Conservation (phyloP, 2,113 vertebrate species). For the Parus major region DNA sequence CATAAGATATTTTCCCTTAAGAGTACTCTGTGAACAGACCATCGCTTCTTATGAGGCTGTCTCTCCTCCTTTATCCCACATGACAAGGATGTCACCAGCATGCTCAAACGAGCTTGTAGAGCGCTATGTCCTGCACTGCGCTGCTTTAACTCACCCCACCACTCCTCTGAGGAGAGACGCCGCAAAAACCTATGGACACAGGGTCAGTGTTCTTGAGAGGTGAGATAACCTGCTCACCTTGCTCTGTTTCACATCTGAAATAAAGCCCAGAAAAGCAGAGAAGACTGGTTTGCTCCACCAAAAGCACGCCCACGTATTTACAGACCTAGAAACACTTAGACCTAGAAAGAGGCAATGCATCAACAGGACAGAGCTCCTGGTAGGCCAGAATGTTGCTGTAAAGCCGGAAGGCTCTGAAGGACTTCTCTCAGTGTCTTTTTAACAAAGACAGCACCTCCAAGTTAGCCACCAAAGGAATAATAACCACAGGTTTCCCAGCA, state of each 20-base stretch:
- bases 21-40: background rate
- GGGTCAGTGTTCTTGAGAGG: background rate
- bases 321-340: conserved; percentile 8
- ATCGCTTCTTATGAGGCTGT: rapidly evolving
- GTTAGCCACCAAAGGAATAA: background rate
- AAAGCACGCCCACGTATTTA: background rate
- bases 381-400: background rate
- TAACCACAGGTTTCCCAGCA: background rate
- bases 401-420: background rate
- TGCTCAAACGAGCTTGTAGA: rapidly evolving
- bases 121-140: rapidly evolving
- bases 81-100: rapidly evolving
- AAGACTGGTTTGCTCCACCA: background rate
- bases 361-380: background rate
- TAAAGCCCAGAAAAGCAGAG: background rate
- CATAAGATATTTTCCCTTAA: background rate
- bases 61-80: rapidly evolving
- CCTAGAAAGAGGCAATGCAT: background rate
- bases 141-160: background rate
- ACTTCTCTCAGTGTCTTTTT: background rate
- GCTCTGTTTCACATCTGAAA: background rate
- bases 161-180: rapidly evolving
- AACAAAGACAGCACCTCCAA: background rate
- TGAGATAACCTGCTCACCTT: background rate
- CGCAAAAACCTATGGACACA: background rate